Percentiles rank a stretch among this genome's conserved stretches.
Evolutionary conservation across 2,797 vertebrate genomes (phyloP).

Genomic region (Falco cherrug): DNA sequence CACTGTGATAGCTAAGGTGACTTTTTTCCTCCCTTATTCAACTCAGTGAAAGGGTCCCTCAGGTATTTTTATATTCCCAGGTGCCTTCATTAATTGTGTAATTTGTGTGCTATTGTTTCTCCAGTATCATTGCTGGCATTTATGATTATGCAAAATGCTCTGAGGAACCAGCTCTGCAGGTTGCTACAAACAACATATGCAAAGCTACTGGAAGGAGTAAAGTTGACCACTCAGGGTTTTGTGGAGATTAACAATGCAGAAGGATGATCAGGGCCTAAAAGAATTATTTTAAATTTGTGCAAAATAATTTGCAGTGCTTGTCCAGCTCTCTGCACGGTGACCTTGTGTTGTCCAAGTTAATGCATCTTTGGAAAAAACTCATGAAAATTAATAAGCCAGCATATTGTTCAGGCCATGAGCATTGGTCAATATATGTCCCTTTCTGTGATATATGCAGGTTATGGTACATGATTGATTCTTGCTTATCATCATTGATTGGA

Average conservation of each 20-base stretch:
- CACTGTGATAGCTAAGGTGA: constrained; percentile 62
- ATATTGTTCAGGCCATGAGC: background rate
- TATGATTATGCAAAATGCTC: background rate
- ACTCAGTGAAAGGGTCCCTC: background rate
- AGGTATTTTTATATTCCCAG: background rate
- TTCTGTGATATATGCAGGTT: background rate
- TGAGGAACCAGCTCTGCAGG: background rate
- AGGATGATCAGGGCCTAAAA: background rate
- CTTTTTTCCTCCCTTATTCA: background rate
- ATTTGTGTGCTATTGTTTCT: background rate
- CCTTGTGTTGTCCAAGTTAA: background rate
- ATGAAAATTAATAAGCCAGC: constrained; percentile 13
- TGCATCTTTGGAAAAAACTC: background rate
- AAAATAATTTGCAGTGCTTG: background rate
- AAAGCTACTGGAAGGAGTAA: background rate
- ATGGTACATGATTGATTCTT: background rate
- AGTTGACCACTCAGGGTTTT: background rate
- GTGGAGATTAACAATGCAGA: background rate
- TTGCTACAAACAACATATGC: background rate
- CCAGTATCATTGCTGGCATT: background rate
- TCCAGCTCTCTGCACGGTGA: background rate
- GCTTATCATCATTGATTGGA: background rate
- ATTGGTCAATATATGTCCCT: background rate
- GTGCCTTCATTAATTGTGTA: background rate
- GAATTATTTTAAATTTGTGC: background rate